phyloP scores from a whole-genome alignment of 2,113 vertebrate genomes.

The Nannobrachium achirus region DNA sequence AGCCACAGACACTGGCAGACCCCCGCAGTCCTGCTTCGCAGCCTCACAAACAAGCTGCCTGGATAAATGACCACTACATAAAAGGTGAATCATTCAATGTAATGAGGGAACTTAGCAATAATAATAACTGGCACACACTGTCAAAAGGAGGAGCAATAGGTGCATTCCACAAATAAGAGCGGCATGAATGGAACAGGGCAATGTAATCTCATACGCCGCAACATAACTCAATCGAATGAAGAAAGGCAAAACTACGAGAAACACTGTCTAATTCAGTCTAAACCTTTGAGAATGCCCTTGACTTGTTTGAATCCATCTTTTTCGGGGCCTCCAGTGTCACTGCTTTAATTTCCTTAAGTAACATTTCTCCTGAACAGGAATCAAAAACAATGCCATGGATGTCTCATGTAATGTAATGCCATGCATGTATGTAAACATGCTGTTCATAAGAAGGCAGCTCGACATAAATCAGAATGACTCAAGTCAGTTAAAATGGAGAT shows the following conservation, averaged over 20 bases:
- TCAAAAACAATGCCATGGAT: conserved; percentile 73
- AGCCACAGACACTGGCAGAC: conserved; percentile 66
- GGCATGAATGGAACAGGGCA: conserved; percentile 41
- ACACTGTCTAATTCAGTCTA: conserved; percentile 42
- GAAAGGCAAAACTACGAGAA: conserved; percentile 29
- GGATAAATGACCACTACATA: conserved; percentile 66
- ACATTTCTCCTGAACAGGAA: conserved; percentile 68
- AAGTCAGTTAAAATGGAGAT: conserved; percentile 43
- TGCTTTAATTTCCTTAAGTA: conserved; percentile 79
- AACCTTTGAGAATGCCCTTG: conserved; percentile 66
- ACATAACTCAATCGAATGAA: conserved; percentile 59
- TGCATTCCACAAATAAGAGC: conserved; percentile 49
- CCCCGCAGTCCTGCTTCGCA: conserved; percentile 59
- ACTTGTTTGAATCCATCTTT: conserved; percentile 59
- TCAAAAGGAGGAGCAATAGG: conserved; percentile 67
- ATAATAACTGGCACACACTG: conserved; percentile 69
- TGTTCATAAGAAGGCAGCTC: conserved; percentile 63
- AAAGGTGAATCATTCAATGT: conserved; percentile 73
- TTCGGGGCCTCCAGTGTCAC: conserved; percentile 65
- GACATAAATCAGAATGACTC: conserved; percentile 67
- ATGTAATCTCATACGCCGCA: conserved; percentile 55
- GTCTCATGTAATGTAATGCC: conserved; percentile 49
- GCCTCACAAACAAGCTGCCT: conserved; percentile 63
- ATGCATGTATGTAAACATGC: conserved; percentile 58
- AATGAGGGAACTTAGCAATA: conserved; percentile 74